Evolutionary conservation across 1,140 invertebrate genomes (phyloP).

Genomic region (Rhopalosiphum maidis): DNA sequence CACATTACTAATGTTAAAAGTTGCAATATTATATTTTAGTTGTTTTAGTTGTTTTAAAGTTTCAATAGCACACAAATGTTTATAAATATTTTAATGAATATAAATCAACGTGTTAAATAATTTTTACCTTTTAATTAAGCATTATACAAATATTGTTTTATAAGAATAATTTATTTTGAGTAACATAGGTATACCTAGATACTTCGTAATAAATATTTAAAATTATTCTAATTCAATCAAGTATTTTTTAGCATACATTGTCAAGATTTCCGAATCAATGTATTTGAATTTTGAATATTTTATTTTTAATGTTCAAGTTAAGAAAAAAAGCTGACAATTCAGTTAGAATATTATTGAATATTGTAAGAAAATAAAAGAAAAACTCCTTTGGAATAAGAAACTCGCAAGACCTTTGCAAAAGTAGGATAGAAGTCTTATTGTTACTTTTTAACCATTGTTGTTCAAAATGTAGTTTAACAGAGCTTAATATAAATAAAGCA

Average conservation of each 20-base stretch:
- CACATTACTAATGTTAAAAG: background rate
- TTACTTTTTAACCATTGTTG: background rate
- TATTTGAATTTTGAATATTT: background rate
- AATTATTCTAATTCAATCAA: background rate
- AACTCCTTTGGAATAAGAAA: background rate
- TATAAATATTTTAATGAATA: too few relatives aligned
- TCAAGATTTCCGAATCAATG: background rate
- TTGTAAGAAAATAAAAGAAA: background rate
- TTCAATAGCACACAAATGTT: too few relatives aligned
- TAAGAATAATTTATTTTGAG: background rate
- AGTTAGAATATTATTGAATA: background rate
- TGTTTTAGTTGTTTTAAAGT: background rate
- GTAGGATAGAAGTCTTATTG: background rate
- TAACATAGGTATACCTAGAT: background rate
- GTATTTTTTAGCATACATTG: background rate
- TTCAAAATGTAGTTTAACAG: conserved; percentile 7
- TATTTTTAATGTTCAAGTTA: background rate
- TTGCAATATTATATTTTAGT: background rate
- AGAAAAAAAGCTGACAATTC: background rate
- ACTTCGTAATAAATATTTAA: background rate
- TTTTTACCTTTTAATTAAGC: too few relatives aligned
- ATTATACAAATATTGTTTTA: background rate
- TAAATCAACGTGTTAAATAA: too few relatives aligned
- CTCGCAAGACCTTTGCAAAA: background rate
- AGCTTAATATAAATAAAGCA: background rate